Conservation (phyloP, 2,888 invertebrate species). For the Drosophila seclusa region DNA sequence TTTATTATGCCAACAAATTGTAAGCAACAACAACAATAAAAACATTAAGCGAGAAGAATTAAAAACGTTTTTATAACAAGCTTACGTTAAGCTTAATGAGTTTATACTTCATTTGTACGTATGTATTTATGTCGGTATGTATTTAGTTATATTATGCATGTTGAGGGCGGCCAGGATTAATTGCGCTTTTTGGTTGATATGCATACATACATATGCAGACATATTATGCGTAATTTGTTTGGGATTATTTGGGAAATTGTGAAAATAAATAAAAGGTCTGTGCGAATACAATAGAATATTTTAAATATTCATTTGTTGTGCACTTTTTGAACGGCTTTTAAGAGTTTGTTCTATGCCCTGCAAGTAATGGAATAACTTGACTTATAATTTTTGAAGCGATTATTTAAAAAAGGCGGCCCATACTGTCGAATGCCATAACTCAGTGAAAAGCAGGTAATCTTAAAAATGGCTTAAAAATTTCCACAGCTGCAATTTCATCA, state of each 20-base stretch:
- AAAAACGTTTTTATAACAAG: slow-evolving; percentile 55
- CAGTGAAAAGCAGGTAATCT: not conserved
- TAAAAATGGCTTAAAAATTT: not conserved
- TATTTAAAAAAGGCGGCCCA: too few relatives aligned
- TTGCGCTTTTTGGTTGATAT: slow-evolving; percentile 26
- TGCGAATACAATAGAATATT: slow-evolving; percentile 20
- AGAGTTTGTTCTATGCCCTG: not conserved
- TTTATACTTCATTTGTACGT: slow-evolving; percentile 33
- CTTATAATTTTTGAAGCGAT: not conserved
- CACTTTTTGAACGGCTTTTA: slow-evolving; percentile 6
- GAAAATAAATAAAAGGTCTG: slow-evolving; percentile 6
- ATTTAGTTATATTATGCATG: not conserved
- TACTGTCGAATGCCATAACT: not conserved
- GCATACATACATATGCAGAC: not conserved
- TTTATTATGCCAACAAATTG: slow-evolving; percentile 41
- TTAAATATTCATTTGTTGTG: slow-evolving; percentile 21
- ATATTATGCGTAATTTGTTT: slow-evolving; percentile 22
- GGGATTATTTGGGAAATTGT: slow-evolving; percentile 33
- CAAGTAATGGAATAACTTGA: not conserved
- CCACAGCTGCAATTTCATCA: not conserved
- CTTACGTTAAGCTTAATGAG: slow-evolving; percentile 61
- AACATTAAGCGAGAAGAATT: slow-evolving; percentile 19
- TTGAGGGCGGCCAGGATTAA: slow-evolving; percentile 21
- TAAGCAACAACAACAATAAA: not conserved
- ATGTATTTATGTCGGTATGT: not conserved